Evolutionary conservation across 2,888 invertebrate genomes (phyloP), one percentile per base, ranked within the genome.

Genomic region (Andricus curvator): DNA sequence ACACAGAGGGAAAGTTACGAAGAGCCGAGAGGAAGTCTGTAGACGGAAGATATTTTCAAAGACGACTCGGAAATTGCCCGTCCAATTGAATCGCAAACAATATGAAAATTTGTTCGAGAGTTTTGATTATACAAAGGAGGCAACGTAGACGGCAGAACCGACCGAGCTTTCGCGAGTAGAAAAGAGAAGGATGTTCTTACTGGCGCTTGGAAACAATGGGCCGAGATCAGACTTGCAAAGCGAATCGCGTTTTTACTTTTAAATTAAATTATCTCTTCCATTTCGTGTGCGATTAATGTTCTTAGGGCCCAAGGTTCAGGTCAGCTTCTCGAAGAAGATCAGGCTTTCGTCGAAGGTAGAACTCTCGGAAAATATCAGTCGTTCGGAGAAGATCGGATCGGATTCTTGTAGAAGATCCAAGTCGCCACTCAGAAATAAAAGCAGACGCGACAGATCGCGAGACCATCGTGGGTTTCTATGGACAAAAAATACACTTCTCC

Each of bases 81-180:
- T 91, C 90, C 91, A 91, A 92, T 92, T 91, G 92, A 92, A 91
- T 91, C 90, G 89, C 91, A 91, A 91, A 92, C 91, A 91, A 91
- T 91, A 91, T 91, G 91, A 92, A 92, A 92, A 91, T 92, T 91
- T 91, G 90, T 91, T 91, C 89, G 89, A 91, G 90, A 91, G 91
- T 91, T 91, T 91, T 91, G 91, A 91, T 92, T 91, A 91, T 91
- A 91, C 91, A 91, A 92, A 91, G 90, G 88, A 90, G 88, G 87
- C 80, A 82, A 81, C 78, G 81, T 77, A 81, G 82, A 80, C 76
- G 82, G 84, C 82, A 81, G 84, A 84, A 81, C 82, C 85, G 78
- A 70, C 81, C 68, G 66, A 48, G 82, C 87, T 84, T 85, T 70
- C 84, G 85, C 80, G 84, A 81, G 86, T 84, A 87, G 88, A 85